These are phyloP conservation scores for Sciurus vulgaris DNA, from an alignment of 2,797 vertebrate species.

Conservation along the genomic window DNA sequence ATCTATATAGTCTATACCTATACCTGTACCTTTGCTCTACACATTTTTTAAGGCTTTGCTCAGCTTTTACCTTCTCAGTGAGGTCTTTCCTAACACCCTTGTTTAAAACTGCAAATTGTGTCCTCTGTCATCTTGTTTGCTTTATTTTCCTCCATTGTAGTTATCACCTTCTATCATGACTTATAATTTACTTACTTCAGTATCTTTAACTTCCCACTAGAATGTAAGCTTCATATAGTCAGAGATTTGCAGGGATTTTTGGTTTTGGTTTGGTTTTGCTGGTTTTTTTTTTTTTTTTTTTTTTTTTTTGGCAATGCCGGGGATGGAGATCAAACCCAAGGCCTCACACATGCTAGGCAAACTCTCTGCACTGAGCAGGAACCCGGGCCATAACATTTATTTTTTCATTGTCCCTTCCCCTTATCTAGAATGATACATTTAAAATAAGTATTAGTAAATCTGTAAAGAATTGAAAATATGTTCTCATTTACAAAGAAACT, in stretches of 20 bases:
- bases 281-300: too few relatives aligned
- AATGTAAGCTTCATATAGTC: not conserved
- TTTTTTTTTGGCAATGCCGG: too few relatives aligned
- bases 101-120: not conserved
- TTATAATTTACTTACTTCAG: slow-evolving; percentile 31
- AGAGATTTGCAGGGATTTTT: not conserved
- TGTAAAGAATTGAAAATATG: not conserved
- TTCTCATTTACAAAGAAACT: not conserved
- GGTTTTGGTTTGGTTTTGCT: too few relatives aligned
- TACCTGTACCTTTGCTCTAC: not conserved
- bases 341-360: too few relatives aligned
- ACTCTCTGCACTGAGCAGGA: too few relatives aligned
- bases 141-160: not conserved
- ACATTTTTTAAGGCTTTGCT: slow-evolving; percentile 29
- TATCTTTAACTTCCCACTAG: not conserved
- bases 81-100: not conserved
- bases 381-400: too few relatives aligned
- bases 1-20: not conserved
- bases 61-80: not conserved
- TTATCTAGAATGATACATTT: not conserved
- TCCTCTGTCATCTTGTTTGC: not conserved
- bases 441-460: not conserved
- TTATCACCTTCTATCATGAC: not conserved
- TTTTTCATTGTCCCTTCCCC: not conserved
- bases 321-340: too few relatives aligned